These are phyloP conservation scores for Triplophysa bombifrons DNA, from an alignment of 2,797 vertebrate genomes.

Conservation along the genomic window DNA sequence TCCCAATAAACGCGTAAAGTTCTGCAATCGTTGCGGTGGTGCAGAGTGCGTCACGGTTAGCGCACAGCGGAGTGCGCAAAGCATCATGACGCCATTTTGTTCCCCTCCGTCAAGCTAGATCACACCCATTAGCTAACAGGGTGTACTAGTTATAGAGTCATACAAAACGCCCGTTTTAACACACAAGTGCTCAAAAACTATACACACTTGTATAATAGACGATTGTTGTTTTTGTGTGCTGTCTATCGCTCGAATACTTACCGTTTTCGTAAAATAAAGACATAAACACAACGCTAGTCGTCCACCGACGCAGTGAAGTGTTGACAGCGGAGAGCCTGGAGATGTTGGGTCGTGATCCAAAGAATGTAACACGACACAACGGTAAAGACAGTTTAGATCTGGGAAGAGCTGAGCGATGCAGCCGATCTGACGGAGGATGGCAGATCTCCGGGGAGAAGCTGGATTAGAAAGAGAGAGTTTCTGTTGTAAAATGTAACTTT, in stretches of 20 bases:
- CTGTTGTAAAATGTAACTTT: slow-evolving; percentile 18
- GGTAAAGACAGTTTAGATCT: slow-evolving; percentile 25
- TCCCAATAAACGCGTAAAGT: not conserved
- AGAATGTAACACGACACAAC: slow-evolving; percentile 45
- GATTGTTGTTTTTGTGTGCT: not conserved
- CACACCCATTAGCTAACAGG: slow-evolving; percentile 27
- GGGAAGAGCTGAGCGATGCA: slow-evolving; percentile 29
- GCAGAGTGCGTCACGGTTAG: slow-evolving; percentile 81
- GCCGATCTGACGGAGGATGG: slow-evolving; percentile 23
- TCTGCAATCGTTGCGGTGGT: slow-evolving; percentile 58
- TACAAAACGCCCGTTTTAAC: not conserved
- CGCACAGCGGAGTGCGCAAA: slow-evolving; percentile 66
- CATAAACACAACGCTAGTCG: slow-evolving; percentile 99
- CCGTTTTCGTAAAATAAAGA: slow-evolving; percentile 99
- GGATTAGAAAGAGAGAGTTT: not conserved
- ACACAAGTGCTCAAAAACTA: not conserved
- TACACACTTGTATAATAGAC: not conserved
- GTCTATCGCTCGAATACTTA: slow-evolving; percentile 65
- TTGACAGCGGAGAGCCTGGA: slow-evolving; percentile 64
- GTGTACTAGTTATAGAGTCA: not conserved
- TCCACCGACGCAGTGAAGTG: slow-evolving; percentile 92
- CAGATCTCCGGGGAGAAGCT: slow-evolving; percentile 31
- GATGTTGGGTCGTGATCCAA: slow-evolving; percentile 53
- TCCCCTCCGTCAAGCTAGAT: slow-evolving; percentile 40
- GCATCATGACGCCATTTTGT: slow-evolving; percentile 84